phyloP scores from a whole-genome alignment of 2,888 invertebrate genomes.

The Melanophora roralis region DNA sequence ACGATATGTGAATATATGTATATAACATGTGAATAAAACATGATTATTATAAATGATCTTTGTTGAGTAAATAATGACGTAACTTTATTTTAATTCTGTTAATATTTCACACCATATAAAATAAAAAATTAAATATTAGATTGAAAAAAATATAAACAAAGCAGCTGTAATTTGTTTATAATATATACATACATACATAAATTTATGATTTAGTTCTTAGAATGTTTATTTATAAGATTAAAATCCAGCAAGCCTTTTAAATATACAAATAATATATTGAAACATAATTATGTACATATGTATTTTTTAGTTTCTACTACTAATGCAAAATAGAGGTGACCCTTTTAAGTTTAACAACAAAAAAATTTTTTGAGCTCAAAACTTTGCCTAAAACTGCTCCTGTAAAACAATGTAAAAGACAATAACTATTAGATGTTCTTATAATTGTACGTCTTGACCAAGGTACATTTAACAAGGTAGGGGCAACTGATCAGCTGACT shows the following conservation, averaged over 20 bases:
- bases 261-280: not conserved
- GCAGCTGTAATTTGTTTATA: slow-evolving; percentile 10
- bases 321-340: too few relatives aligned
- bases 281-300: too few relatives aligned
- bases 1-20: not conserved
- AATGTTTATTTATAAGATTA: not conserved
- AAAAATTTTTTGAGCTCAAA: too few relatives aligned
- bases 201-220: not conserved
- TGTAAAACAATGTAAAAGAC: too few relatives aligned
- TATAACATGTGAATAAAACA: slow-evolving; percentile 13
- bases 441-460: too few relatives aligned
- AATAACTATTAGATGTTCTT: too few relatives aligned
- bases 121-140: slow-evolving; percentile 10
- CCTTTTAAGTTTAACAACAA: too few relatives aligned
- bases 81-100: not conserved
- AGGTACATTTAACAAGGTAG: too few relatives aligned
- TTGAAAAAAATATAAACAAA: slow-evolving; percentile 16
- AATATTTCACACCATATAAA: not conserved
- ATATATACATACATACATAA: not conserved
- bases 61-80: slow-evolving; percentile 25
- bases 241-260: not conserved
- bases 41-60: slow-evolving; percentile 19
- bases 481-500: too few relatives aligned
- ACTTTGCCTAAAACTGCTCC: too few relatives aligned
- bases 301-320: too few relatives aligned